Evolutionary conservation across 2,888 invertebrate genomes (phyloP), one percentile per base, ranked within the genome.

Genomic region (Calephelis perditalis): DNA sequence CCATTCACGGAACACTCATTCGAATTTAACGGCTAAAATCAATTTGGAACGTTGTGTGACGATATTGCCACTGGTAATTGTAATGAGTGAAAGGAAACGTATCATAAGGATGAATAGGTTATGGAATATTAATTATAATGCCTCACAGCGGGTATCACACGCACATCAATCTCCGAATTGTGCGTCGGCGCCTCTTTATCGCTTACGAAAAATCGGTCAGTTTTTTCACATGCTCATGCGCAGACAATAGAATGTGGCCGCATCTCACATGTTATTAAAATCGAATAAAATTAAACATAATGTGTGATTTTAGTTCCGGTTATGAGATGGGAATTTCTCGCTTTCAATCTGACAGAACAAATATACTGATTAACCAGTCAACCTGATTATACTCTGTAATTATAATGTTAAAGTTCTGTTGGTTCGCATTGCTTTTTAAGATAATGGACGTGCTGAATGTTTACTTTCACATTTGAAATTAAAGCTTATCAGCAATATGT

Each of bases 281-380:
- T 89, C 89, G 86, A 86, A 89, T 90, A 87, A 89, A 89, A 89
- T 88, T 86, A 85, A 88, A 84, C 82, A 76, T 88, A 89, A 88
- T 88, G 86, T 90, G 87, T 89, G 89, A 89, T 84, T 86, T 77
- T 78, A 78, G 85, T 85, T 87, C 84, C 86, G 86, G 83, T 83
- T 80, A 82, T 81, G 84, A 80, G 86, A 82, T 88, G 89, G 86
- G 88, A 87, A 86, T 79, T 65, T 69, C 71, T 84, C 78, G 86
- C 84, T 77, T 72, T 77, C 59, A 56, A 59, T 59, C 46, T 59
- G 59, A 46, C 59, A 59, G 49, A 52, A 52, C 49, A 52, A 52
- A 52, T 52, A 52, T 52, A 52, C 49, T 52, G 49, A 52, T 52
- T 52, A 52, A 52, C 49, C 11, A 52, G 49, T 52, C 49, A 52